Evolutionary conservation across 2,888 invertebrate species (phyloP).

Genomic region (Parnassius glacialis): DNA sequence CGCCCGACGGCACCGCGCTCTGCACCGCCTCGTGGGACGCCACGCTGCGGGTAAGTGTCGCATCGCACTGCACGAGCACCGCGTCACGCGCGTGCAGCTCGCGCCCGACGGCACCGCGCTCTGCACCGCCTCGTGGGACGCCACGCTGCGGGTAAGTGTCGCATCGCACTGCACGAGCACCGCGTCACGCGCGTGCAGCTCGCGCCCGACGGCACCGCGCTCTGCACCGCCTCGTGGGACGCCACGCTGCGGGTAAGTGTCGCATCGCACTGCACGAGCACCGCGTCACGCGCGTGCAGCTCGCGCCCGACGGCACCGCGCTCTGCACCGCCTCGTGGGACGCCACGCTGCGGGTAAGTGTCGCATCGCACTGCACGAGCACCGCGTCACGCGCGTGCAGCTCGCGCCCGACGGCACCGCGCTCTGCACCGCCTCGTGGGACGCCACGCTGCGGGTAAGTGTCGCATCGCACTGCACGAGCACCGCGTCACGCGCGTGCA

Average conservation of each 20-base stretch:
- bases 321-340: constrained; percentile 96
- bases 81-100: constrained; percentile 84
- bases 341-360: constrained; percentile 53
- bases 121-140: constrained; percentile 95
- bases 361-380: not conserved
- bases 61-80: constrained; percentile 36
- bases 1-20: constrained; percentile 82
- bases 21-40: constrained; percentile 96
- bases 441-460: constrained; percentile 57
- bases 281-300: constrained; percentile 93
- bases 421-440: constrained; percentile 94
- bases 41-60: constrained; percentile 49
- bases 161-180: constrained; percentile 26
- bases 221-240: constrained; percentile 95
- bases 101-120: not conserved
- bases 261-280: constrained; percentile 95
- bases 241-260: constrained; percentile 85
- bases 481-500: constrained; percentile 84
- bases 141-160: constrained; percentile 51
- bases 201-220: constrained; percentile 86
- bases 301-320: constrained; percentile 86
- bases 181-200: constrained; percentile 90
- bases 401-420: not conserved
- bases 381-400: constrained; percentile 84
- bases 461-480: not conserved